Evolutionary conservation across 1,140 invertebrate species (phyloP).

Genomic region (Pseudomyrmex pallidus): DNA sequence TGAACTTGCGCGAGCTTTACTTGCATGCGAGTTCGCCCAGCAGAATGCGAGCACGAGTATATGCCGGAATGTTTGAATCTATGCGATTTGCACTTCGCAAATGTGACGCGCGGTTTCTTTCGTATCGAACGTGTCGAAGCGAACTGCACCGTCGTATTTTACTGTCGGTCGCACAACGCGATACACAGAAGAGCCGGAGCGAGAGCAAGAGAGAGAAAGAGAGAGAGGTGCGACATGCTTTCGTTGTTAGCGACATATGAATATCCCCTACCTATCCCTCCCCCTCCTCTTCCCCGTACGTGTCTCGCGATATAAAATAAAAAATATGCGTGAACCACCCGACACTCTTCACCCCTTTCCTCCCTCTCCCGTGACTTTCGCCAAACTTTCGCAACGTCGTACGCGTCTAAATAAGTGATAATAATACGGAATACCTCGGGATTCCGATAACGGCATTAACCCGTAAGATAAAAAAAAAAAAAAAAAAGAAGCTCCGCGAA

Average conservation of each 20-base stretch:
- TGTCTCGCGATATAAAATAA: too few relatives aligned
- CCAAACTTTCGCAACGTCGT: constrained; percentile 12
- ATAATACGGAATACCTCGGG: neutral
- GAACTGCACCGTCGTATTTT: constrained; percentile 9
- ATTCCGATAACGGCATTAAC: neutral
- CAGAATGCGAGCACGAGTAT: too few relatives aligned
- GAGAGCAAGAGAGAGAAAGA: too few relatives aligned
- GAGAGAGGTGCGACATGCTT: neutral
- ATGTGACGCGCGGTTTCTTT: neutral
- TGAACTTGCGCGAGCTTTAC: too few relatives aligned
- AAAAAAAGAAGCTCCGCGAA: too few relatives aligned
- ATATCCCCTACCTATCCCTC: too few relatives aligned
- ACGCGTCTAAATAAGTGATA: neutral
- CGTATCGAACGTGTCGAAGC: neutral
- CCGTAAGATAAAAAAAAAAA: neutral
- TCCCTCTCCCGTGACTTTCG: neutral
- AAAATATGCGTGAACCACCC: neutral
- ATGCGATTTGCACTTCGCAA: too few relatives aligned
- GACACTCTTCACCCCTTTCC: neutral
- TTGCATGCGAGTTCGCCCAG: too few relatives aligned
- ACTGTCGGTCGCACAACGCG: neutral
- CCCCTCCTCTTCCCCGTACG: too few relatives aligned
- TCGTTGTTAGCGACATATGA: neutral
- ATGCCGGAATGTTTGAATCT: too few relatives aligned
- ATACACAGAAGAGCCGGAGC: too few relatives aligned